Conservation (phyloP, 1,140 invertebrate genomes). For the Lordiphosa stackelbergi region DNA sequence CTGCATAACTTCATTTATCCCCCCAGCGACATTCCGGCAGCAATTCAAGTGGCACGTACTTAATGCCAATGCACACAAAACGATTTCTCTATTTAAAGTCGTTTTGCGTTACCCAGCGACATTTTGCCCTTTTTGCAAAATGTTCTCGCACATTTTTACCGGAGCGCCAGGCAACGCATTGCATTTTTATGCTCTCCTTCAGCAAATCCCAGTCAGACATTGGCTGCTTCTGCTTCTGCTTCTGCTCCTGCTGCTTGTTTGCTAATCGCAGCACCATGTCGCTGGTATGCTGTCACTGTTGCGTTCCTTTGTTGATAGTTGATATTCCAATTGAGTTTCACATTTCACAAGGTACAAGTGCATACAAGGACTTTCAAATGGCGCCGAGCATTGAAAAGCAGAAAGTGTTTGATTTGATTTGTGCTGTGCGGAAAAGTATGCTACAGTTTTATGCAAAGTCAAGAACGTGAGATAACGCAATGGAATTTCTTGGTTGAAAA, state of each 20-base stretch:
- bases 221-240: not conserved
- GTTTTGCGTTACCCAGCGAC: constrained; percentile 37
- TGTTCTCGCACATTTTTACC: constrained; percentile 39
- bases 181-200: constrained; percentile 49
- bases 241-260: constrained; percentile 9
- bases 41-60: constrained; percentile 49
- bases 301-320: constrained; percentile 29
- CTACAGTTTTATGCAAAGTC: too few species aligned
- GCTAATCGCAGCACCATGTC: constrained; percentile 2
- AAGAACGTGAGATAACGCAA: too few species aligned
- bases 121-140: constrained; percentile 2
- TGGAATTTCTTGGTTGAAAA: too few species aligned
- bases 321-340: constrained; percentile 55
- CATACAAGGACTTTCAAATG: constrained; percentile 1
- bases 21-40: constrained; percentile 15
- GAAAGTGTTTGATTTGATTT: constrained; percentile 1
- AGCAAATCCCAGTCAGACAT: constrained; percentile 37
- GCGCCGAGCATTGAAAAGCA: not conserved
- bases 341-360: constrained; percentile 21
- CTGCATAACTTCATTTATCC: constrained; percentile 64
- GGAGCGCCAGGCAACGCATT: constrained; percentile 45
- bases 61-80: constrained; percentile 33
- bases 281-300: not conserved
- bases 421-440: too few species aligned
- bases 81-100: constrained; percentile 66